These are phyloP conservation scores for Ceyx melanurus DNA, from an alignment of 2,113 vertebrate genomes.

Conservation along the genomic window DNA sequence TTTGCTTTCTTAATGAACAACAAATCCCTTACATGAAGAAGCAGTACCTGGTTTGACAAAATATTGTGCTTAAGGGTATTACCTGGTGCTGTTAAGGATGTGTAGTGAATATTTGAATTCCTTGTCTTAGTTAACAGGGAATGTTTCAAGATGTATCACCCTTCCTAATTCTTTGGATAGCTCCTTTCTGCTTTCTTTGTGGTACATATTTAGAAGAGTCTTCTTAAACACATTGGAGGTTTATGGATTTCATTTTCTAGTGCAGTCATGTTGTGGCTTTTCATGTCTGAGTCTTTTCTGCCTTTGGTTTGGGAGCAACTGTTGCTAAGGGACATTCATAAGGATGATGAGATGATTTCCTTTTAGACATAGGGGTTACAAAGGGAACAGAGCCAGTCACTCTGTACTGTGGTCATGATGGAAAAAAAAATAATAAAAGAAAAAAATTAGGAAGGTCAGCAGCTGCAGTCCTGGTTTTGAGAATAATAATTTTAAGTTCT, in stretches of 20 bases:
- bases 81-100: neutral
- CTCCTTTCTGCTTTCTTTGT: neutral
- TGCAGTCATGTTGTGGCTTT: rapidly evolving
- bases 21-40: neutral
- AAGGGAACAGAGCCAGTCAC: neutral
- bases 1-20: neutral
- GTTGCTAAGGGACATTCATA: neutral
- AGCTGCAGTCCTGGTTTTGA: neutral
- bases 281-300: neutral
- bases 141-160: neutral
- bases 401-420: neutral
- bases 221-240: neutral
- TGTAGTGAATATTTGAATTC: neutral
- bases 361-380: neutral
- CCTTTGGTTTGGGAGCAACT: neutral
- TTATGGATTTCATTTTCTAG: neutral
- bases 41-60: neutral
- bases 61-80: neutral
- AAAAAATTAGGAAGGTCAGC: neutral
- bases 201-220: neutral
- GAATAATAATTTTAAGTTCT: neutral
- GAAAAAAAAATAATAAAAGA: too few relatives aligned
- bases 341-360: neutral
- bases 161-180: neutral
- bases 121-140: neutral